A percentile compares a stretch with the other conserved stretches of the same genome.
phyloP scores from a whole-genome alignment of 2,888 invertebrate species.

The Synergus umbraculus region DNA sequence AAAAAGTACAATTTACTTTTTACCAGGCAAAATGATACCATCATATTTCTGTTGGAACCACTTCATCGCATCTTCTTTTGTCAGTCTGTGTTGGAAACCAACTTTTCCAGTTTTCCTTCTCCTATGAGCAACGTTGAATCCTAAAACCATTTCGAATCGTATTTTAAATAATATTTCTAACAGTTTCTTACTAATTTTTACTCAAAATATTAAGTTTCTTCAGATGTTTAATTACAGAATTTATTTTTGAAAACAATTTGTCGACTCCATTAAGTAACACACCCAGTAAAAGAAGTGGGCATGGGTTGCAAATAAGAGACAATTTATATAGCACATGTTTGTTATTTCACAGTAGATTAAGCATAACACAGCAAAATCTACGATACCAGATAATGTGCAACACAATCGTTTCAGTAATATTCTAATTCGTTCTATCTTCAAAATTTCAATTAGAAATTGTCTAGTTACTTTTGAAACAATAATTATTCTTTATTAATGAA shows the following conservation, averaged over 20 bases:
- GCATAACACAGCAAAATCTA: conserved; percentile 61
- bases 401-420: no score
- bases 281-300: conserved; percentile 75
- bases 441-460: neutral
- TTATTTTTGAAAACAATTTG: conserved; percentile 56
- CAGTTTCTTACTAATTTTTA: neutral
- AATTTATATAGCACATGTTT: conserved; percentile 74
- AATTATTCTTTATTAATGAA: neutral
- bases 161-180: neutral
- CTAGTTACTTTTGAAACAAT: no score
- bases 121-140: conserved; percentile 97
- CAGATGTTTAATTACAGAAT: conserved; percentile 22
- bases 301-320: conserved; percentile 77
- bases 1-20: conserved; percentile 81
- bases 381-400: conserved; percentile 70
- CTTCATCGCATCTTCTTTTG: conserved; percentile 99
- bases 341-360: conserved; percentile 57
- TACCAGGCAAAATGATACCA: conserved; percentile 95
- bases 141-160: conserved; percentile 76
- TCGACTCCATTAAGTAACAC: conserved; percentile 76
- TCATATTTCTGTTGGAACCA: conserved; percentile 99
- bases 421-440: no score
- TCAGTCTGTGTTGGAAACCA: conserved; percentile 95
- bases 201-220: neutral
- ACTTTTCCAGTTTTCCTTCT: conserved; percentile 95